phyloP scores from a whole-genome alignment of 1,140 invertebrate species.

The Stenopsyche tienmushanensis region DNA sequence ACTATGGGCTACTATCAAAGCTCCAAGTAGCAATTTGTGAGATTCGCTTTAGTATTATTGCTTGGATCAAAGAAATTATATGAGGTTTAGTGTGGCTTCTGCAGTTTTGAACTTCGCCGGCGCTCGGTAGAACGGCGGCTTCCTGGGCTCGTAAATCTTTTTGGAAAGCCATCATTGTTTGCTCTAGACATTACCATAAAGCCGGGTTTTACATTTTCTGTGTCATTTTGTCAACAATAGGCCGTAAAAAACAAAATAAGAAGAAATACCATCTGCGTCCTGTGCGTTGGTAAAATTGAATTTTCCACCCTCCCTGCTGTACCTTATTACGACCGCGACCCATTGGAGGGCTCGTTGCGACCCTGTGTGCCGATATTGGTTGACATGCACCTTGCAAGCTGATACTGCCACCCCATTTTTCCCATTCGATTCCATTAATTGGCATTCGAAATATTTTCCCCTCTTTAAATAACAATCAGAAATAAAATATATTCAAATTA shows the following conservation, averaged over 20 bases:
- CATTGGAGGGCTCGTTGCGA: too few relatives aligned
- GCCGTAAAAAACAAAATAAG: constrained; percentile 26
- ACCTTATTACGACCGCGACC: neutral
- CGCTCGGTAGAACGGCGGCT: neutral
- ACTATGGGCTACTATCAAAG: neutral
- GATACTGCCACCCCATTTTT: too few relatives aligned
- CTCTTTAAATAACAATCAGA: too few relatives aligned
- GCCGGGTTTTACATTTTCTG: constrained; percentile 20
- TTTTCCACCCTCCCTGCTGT: constrained; percentile 1
- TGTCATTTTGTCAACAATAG: constrained; percentile 31
- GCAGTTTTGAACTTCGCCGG: neutral
- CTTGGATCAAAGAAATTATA: neutral
- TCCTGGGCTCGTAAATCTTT: constrained; percentile 6
- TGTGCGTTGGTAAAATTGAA: constrained; percentile 29
- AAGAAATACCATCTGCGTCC: constrained; percentile 20
- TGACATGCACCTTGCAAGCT: too few relatives aligned
- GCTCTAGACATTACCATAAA: constrained; percentile 22
- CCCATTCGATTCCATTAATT: too few relatives aligned
- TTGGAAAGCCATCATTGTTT: constrained; percentile 20
- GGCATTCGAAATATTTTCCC: too few relatives aligned
- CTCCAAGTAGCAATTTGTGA: neutral
- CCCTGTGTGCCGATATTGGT: too few relatives aligned
- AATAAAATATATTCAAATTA: too few relatives aligned
- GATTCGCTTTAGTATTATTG: neutral
- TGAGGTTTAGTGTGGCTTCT: neutral